Evolutionary conservation across 2,888 invertebrate genomes (phyloP).

Genomic region (Cremastinae sp.): DNA sequence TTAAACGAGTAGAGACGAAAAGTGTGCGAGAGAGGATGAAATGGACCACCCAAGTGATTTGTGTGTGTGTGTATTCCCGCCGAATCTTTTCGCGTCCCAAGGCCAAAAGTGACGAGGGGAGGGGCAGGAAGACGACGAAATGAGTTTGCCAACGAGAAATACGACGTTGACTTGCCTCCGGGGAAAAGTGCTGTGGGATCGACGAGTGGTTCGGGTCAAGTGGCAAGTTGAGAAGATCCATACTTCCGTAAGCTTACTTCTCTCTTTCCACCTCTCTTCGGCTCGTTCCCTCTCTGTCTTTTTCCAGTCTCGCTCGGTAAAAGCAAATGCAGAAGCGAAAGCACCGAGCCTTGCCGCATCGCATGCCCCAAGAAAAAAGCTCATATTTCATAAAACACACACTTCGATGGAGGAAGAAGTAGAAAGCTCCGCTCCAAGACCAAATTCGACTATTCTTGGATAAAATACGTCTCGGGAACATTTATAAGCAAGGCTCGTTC

Average conservation of each 20-base stretch:
- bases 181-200: constrained; percentile 35
- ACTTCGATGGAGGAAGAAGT: no score
- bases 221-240: constrained; percentile 39
- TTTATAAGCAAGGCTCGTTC: no score
- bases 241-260: constrained; percentile 26
- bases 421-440: no score
- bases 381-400: no score
- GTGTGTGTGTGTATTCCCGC: background rate
- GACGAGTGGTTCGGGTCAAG: constrained; percentile 39
- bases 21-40: constrained; percentile 33
- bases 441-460: no score
- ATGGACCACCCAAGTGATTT: constrained; percentile 47
- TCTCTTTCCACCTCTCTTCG: no score
- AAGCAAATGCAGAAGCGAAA: background rate
- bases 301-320: background rate
- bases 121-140: constrained; percentile 32
- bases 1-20: constrained; percentile 16
- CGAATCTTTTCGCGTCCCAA: constrained; percentile 39
- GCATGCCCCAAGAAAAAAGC: no score
- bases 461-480: no score
- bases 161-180: constrained; percentile 29
- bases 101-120: constrained; percentile 7
- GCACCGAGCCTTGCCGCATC: background rate
- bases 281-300: no score
- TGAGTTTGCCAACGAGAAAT: constrained; percentile 52